A percentile compares a stretch with the other conserved stretches of the same genome.
Conservation (phyloP, 2,113 vertebrate genomes). For the Aegithalos caudatus region DNA sequence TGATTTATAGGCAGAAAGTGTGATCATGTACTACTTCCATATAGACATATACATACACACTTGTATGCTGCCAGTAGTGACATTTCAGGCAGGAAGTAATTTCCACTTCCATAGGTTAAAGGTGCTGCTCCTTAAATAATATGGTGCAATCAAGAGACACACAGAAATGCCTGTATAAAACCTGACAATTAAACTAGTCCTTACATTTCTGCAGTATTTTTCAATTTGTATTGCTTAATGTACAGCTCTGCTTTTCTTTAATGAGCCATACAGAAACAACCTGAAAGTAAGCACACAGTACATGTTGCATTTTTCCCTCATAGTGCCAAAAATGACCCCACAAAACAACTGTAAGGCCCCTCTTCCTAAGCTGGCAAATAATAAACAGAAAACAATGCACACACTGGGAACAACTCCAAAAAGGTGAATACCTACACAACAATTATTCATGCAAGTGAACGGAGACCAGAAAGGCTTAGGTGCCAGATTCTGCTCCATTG, state of each 20-base stretch:
- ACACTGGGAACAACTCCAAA: not conserved
- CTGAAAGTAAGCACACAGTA: not conserved
- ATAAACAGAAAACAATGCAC: not conserved
- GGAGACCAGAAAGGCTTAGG: not conserved
- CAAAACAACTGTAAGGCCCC: not conserved
- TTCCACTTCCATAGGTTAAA: not conserved
- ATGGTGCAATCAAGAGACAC: not conserved
- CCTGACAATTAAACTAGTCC: not conserved
- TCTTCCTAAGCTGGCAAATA: not conserved
- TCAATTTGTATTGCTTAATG: not conserved
- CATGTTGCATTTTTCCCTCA: not conserved
- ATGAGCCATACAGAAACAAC: not conserved
- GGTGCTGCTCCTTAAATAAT: not conserved
- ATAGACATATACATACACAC: not conserved
- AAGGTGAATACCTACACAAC: not conserved
- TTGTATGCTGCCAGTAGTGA: not conserved
- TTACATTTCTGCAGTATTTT: not conserved
- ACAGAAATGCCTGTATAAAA: not conserved
- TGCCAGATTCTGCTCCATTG: not conserved
- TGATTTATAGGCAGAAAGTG: not conserved
- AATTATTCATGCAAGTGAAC: not conserved
- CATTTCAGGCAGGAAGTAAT: not conserved
- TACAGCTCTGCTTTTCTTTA: not conserved
- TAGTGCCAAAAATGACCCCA: not conserved
- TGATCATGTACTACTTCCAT: not conserved